Conservation (phyloP, 2,888 invertebrate genomes). For the Colostygia pectinataria region DNA sequence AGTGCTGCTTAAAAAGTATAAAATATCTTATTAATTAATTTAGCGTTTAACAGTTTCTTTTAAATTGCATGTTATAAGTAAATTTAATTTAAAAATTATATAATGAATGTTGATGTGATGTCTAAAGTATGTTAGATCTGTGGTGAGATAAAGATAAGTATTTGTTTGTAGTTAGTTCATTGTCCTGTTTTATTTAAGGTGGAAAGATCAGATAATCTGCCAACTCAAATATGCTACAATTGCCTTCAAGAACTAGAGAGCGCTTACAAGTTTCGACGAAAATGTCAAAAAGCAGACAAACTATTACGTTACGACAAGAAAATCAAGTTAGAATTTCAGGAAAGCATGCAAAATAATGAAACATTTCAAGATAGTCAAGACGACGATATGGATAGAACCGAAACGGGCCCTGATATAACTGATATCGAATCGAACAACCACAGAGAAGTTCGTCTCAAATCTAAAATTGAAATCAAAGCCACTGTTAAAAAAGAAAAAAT, state of each 20-base stretch:
- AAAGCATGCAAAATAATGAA: constrained; percentile 34
- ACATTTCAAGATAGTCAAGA: constrained; percentile 28
- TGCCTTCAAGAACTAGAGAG: constrained; percentile 69
- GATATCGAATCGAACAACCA: too few species aligned
- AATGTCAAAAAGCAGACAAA: constrained; percentile 71
- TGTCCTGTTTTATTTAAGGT: constrained; percentile 53
- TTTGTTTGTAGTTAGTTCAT: constrained; percentile 5
- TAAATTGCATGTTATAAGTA: too few species aligned
- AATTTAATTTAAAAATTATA: too few species aligned
- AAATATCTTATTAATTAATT: too few species aligned
- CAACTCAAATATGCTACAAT: constrained; percentile 64
- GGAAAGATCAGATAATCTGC: constrained; percentile 63
- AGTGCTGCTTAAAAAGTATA: too few species aligned
- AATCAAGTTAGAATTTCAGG: constrained; percentile 58
- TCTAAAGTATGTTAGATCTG: too few species aligned
- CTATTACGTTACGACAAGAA: constrained; percentile 46
- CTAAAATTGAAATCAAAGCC: constrained; percentile 8
- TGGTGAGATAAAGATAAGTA: neutral
- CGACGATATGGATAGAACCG: constrained; percentile 35
- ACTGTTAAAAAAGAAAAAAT: constrained; percentile 32
- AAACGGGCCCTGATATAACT: too few species aligned
- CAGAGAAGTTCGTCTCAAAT: neutral
- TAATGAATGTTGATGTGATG: too few species aligned
- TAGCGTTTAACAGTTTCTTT: too few species aligned
- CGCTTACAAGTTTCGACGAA: constrained; percentile 73